These are phyloP conservation scores for Taxidea taxus DNA, from an alignment of 2,113 vertebrate genomes.

Conservation along the genomic window DNA sequence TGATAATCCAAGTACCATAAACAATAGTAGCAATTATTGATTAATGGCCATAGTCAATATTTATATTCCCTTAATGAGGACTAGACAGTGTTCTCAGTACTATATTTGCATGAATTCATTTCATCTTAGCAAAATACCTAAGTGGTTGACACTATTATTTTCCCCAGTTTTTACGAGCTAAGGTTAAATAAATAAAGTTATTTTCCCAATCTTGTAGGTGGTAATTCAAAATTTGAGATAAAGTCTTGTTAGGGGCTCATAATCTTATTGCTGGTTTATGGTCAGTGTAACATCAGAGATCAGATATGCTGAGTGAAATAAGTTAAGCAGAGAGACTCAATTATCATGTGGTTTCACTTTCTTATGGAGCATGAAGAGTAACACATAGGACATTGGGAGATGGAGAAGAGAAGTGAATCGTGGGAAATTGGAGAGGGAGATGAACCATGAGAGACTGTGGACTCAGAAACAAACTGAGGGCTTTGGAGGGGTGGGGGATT, in stretches of 20 bases:
- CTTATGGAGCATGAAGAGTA: no score
- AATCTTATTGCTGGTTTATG: not conserved
- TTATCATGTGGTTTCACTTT: no score
- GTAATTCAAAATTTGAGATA: not conserved
- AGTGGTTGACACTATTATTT: not conserved
- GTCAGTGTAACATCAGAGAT: not conserved
- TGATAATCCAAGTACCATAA: not conserved
- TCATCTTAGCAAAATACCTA: not conserved
- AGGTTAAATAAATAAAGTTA: not conserved
- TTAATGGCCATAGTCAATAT: not conserved
- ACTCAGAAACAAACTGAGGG: no score
- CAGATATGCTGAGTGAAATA: no score
- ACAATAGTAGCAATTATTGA: not conserved
- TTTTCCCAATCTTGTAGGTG: not conserved
- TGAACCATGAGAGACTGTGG: no score
- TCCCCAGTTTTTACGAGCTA: not conserved
- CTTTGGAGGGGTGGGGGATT: no score
- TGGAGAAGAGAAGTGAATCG: no score
- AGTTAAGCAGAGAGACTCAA: no score
- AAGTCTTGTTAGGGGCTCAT: not conserved
- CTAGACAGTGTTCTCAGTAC: not conserved
- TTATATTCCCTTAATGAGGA: not conserved
- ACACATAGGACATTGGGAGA: no score
- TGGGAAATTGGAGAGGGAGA: no score
- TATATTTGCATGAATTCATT: not conserved